Conservation (phyloP, 23 tunicate genomes). For the Halocynthia roretzi region DNA sequence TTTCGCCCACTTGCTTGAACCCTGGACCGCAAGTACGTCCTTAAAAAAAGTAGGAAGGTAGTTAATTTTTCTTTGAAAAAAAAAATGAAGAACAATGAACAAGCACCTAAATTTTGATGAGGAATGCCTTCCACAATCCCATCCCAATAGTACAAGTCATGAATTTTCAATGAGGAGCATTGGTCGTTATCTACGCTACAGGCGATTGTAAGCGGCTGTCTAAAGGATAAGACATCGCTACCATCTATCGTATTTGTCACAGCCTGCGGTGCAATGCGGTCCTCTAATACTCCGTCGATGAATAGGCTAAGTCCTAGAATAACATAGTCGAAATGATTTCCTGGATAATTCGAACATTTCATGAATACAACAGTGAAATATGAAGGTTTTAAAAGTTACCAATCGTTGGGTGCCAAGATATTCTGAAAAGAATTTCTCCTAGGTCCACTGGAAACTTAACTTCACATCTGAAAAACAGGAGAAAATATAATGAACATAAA, state of each 20-base stretch:
- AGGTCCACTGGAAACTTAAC: not conserved
- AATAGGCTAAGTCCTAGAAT: slow-evolving; percentile 32
- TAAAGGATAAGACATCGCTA: slow-evolving; percentile 11
- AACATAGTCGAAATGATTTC: not conserved
- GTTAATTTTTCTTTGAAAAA: not conserved
- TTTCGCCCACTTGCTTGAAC: slow-evolving; percentile 34
- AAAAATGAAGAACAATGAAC: no score
- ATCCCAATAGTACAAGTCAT: slow-evolving; percentile 58
- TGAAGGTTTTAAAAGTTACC: not conserved
- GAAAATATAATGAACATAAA: no score
- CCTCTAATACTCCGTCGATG: slow-evolving; percentile 30
- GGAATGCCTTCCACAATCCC: slow-evolving; percentile 50
- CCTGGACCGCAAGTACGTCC: slow-evolving; percentile 4
- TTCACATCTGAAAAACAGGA: no score
- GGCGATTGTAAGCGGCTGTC: slow-evolving; percentile 31
- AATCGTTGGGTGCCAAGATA: slow-evolving; percentile 3
- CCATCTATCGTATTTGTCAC: not conserved
- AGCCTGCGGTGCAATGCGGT: not conserved
- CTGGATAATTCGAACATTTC: no score
- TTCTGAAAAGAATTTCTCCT: slow-evolving; percentile 2
- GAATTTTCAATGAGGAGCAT: slow-evolving; percentile 30
- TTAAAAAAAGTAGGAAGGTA: not conserved
- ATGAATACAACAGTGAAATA: no score
- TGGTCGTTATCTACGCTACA: slow-evolving; percentile 26
- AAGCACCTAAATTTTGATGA: slow-evolving; percentile 29